These are phyloP conservation scores for Genyomyrus donnyi DNA, from an alignment of 2,113 vertebrate species.

Conservation along the genomic window DNA sequence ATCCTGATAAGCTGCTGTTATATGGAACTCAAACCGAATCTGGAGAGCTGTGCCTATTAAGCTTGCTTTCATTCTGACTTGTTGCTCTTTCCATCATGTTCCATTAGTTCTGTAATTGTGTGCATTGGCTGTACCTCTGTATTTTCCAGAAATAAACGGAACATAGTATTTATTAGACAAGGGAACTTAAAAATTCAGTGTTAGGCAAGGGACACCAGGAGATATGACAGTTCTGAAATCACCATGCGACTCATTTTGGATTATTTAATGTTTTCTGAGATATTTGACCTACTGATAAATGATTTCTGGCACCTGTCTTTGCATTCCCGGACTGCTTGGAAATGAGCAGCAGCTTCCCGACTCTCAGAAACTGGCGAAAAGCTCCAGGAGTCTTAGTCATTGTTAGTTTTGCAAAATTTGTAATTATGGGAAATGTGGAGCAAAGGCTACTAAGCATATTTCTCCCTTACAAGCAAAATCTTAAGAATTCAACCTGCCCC, in stretches of 20 bases:
- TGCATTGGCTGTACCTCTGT: not conserved
- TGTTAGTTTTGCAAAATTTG: not conserved
- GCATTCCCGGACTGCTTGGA: not conserved
- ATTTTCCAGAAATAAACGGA: not conserved
- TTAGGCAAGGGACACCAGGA: not conserved
- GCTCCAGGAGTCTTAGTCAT: not conserved
- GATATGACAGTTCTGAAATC: not conserved
- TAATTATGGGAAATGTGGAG: not conserved
- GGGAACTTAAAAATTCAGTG: not conserved
- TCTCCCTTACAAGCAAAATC: not conserved
- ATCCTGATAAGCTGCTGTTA: not conserved
- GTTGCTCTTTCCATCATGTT: not conserved
- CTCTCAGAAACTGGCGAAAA: not conserved
- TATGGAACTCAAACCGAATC: not conserved
- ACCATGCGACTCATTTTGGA: not conserved
- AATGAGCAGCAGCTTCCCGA: not conserved
- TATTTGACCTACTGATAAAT: not conserved
- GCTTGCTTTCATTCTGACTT: not conserved
- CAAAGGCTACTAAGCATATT: not conserved
- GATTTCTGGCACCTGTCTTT: not conserved
- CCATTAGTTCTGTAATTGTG: not conserved
- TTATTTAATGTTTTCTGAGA: not conserved
- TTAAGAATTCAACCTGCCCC: not conserved
- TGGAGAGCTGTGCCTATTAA: not conserved
- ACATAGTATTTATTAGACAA: not conserved